Conservation (phyloP, 2,888 invertebrate genomes). For the Desoria tigrina region DNA sequence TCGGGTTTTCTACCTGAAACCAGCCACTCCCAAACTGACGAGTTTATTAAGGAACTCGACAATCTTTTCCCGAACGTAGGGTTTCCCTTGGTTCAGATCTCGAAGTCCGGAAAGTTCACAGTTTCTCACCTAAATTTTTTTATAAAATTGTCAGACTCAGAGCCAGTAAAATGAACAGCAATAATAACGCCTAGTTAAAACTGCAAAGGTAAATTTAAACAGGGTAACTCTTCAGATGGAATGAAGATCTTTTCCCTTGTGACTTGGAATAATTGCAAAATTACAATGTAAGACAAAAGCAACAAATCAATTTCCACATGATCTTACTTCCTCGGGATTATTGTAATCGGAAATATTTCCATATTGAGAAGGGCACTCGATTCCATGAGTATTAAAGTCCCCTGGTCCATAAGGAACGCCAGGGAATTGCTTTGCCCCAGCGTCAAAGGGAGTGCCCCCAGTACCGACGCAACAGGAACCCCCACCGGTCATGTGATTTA, state of each 20-base stretch:
- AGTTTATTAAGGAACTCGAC: conserved; percentile 68
- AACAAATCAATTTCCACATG: no score
- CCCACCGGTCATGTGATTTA: conserved; percentile 81
- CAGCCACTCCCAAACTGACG: conserved; percentile 75
- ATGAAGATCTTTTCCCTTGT: no score
- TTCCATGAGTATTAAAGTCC: conserved; percentile 56
- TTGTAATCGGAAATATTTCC: conserved; percentile 56
- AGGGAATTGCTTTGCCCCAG: conserved; percentile 53
- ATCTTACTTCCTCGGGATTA: conserved; percentile 54
- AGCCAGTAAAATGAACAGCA: no score
- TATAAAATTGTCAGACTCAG: no score
- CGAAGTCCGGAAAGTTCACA: conserved; percentile 72
- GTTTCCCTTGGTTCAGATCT: conserved; percentile 71
- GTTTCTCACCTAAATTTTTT: conserved; percentile 66
- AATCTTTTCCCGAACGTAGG: conserved; percentile 68
- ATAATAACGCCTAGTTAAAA: no score
- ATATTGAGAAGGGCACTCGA: conserved; percentile 28
- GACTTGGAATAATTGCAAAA: no score
- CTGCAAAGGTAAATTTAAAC: neutral
- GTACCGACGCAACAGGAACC: conserved; percentile 57
- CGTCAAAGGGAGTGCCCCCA: conserved; percentile 55
- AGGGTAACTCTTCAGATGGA: no score
- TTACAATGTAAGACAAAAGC: no score
- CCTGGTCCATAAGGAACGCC: conserved; percentile 54
- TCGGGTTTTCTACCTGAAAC: conserved; percentile 58